Percentiles rank a stretch among this genome's conserved stretches.
Conservation (phyloP, 1,140 invertebrate species). For the Nebria ingens region DNA sequence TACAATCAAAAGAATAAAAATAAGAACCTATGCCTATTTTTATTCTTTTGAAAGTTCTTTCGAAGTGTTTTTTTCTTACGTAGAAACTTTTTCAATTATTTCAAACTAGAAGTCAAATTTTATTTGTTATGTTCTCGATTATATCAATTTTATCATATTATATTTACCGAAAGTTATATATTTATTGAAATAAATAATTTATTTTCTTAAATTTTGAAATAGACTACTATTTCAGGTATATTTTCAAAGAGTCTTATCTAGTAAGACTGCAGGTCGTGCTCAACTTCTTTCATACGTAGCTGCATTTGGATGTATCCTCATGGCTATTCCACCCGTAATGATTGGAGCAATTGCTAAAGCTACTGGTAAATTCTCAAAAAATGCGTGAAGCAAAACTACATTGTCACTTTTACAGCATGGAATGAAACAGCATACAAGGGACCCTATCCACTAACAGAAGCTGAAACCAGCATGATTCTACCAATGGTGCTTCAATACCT, state of each 20-base stretch:
- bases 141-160: no score
- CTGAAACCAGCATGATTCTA: slow-evolving; percentile 85
- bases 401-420: slow-evolving; percentile 63
- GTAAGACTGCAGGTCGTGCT: slow-evolving; percentile 84
- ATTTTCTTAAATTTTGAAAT: no score
- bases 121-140: no score
- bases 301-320: slow-evolving; percentile 86
- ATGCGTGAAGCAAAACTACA: background rate
- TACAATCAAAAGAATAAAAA: no score
- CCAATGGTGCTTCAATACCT: slow-evolving; percentile 95
- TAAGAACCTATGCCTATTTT: no score
- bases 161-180: no score
- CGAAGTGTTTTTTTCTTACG: no score
- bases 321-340: slow-evolving; percentile 92
- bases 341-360: slow-evolving; percentile 94
- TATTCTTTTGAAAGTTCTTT: no score
- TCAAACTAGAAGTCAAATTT: no score
- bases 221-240: no score
- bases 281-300: slow-evolving; percentile 95
- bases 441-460: slow-evolving; percentile 56
- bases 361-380: slow-evolving; percentile 55
- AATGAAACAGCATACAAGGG: slow-evolving; percentile 79
- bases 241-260: slow-evolving; percentile 94
- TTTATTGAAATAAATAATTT: no score
- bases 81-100: no score